Evolutionary conservation across 2,888 invertebrate species (phyloP), one percentile per base, ranked within the genome.

Genomic region (Dastarcus helophoroides): DNA sequence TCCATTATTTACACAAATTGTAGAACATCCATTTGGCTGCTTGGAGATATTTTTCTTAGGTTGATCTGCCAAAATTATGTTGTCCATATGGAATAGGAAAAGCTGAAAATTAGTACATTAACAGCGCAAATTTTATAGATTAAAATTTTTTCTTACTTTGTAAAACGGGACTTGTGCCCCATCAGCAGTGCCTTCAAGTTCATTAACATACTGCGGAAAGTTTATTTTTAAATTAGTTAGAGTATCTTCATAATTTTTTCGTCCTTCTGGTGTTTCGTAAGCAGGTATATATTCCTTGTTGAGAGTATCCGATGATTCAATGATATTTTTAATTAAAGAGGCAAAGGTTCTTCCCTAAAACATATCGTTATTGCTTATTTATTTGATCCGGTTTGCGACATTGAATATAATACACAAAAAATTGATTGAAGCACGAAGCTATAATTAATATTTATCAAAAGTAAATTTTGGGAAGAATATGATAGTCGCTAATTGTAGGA

Each of bases 101-200:
- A 90, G 58, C 89, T 90, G 62, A 15, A 63, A 60, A 13, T 13
- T 7, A 26, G 5, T 13, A 6, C 7, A 23, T 7, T 23, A 23
- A 23, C 10, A 23, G 6, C 10, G 5, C 6, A 8, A 23, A 10
- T n/a, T n/a, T n/a, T n/a, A n/a, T n/a, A n/a, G n/a, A n/a, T n/a
- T n/a, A n/a, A n/a, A n/a, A n/a, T n/a, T n/a, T 17, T 11, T 14
- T 15, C 27, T 56, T 57, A 85, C 88, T 73, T 84, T 79, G 44
- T 82, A 63, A 56, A 89, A 89, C 1, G 85, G 79, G 3, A 89
- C 79, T 41, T 76, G 69, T 2, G 88, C 78, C 1, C 90, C 89
- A 51, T 86, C 84, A 4, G 89, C 82, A n/a, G 79, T 72, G 4
- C 89, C 90, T 54, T 82, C 74, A 22, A 90, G 64, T 60, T 90